Conservation (phyloP, 2,113 vertebrate species). For the Psilopogon haemacephalus region DNA sequence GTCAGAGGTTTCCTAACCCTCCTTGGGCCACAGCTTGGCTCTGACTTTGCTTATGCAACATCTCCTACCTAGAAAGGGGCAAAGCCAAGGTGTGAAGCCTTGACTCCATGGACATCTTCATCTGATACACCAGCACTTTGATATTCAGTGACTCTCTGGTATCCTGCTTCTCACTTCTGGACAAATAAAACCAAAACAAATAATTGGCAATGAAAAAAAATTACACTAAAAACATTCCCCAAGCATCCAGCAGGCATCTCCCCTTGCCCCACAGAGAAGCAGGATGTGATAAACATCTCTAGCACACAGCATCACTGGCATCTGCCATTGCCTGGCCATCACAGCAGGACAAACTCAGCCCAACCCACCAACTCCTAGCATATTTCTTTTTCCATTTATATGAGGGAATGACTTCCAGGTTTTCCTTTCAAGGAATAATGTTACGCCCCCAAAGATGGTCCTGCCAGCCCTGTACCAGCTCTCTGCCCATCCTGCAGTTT, state of each 20-base stretch:
- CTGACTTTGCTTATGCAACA: neutral
- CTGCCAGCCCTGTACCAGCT: neutral
- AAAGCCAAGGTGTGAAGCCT: neutral
- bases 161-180: no score
- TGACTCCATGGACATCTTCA: neutral
- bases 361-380: no score
- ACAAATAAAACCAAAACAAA: neutral
- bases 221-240: neutral
- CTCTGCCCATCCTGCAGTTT: neutral
- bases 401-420: neutral
- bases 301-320: neutral
- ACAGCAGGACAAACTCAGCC: no score
- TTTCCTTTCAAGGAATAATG: neutral
- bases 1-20: neutral
- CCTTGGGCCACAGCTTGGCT: neutral
- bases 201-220: neutral
- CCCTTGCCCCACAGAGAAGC: neutral
- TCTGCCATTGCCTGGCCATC: accelerated
- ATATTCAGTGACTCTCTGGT: neutral
- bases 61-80: neutral
- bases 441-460: no score
- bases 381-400: no score
- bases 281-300: no score
- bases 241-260: neutral
- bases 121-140: neutral